These are phyloP conservation scores for Neria commutata DNA, from an alignment of 2,888 invertebrate genomes.

Conservation along the genomic window DNA sequence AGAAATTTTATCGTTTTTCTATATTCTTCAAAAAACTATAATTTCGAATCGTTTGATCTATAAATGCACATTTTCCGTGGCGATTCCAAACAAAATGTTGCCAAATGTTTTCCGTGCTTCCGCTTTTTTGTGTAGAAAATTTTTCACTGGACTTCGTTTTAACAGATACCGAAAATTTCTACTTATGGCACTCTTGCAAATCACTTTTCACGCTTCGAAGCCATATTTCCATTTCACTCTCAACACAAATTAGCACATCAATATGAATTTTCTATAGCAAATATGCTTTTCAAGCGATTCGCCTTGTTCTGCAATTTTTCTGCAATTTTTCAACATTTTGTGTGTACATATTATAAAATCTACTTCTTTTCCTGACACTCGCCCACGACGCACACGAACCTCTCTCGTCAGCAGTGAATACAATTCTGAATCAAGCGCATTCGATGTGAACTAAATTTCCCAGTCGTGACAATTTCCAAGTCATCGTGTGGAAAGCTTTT, in stretches of 20 bases:
- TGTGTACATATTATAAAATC: conserved; percentile 24
- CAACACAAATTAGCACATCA: neutral
- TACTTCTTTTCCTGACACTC: conserved; percentile 42
- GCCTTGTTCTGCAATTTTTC: conserved; percentile 39
- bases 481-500: conserved; percentile 1
- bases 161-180: conserved; percentile 32
- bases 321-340: conserved; percentile 46
- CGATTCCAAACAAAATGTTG: neutral
- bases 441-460: conserved; percentile 24
- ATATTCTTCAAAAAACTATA: neutral
- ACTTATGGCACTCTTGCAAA: neutral
- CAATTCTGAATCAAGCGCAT: conserved; percentile 51
- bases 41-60: too few species aligned
- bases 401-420: conserved; percentile 61
- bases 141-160: conserved; percentile 26
- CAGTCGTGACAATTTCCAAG: conserved; percentile 12
- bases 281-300: conserved; percentile 15
- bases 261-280: neutral
- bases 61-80: conserved; percentile 7
- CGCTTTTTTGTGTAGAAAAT: conserved; percentile 32
- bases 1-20: neutral
- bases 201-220: conserved; percentile 1
- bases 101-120: neutral
- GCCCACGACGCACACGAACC: conserved; percentile 57
- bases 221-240: neutral